Evolutionary conservation across 2,113 vertebrate species (phyloP).

Genomic region (Orthonyx spaldingii): DNA sequence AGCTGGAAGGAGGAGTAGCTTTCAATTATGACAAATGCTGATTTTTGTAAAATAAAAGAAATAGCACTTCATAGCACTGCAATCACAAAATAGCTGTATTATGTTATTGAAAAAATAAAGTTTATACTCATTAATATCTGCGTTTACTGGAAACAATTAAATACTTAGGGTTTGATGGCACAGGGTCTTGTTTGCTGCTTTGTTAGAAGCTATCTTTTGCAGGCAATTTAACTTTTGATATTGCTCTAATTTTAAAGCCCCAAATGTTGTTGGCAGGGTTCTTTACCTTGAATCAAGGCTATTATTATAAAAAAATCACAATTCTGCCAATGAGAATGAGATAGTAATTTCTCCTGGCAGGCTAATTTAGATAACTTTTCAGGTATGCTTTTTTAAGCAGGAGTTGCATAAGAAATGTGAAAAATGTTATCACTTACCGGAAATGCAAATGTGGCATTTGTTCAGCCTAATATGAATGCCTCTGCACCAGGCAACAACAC

Average conservation of each 20-base stretch:
- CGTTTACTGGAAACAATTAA: background rate
- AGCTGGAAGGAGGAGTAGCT: background rate
- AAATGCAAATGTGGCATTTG: conserved; percentile 84
- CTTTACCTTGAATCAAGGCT: conserved; percentile 51
- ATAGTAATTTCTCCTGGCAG: conserved; percentile 12
- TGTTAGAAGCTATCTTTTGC: background rate
- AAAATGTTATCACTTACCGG: conserved; percentile 69
- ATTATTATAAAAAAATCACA: conserved; percentile 6
- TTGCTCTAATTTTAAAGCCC: conserved; percentile 17
- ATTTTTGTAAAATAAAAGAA: background rate
- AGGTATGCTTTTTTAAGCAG: conserved; percentile 53
- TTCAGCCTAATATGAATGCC: conserved; percentile 72
- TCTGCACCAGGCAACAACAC: conserved; percentile 65
- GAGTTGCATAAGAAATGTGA: conserved; percentile 47
- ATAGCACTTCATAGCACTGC: background rate
- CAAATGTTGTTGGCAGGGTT: background rate
- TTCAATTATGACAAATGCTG: background rate
- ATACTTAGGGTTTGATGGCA: background rate
- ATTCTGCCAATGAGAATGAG: conserved; percentile 1
- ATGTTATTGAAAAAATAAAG: background rate
- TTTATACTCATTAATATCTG: background rate
- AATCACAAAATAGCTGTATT: background rate
- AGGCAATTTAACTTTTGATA: background rate
- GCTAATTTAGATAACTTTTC: conserved; percentile 60
- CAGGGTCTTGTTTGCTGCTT: background rate